Base-by-base conservation (phyloP, 2,113 vertebrate species). In the Callocephalon fimbriatum region DNA sequence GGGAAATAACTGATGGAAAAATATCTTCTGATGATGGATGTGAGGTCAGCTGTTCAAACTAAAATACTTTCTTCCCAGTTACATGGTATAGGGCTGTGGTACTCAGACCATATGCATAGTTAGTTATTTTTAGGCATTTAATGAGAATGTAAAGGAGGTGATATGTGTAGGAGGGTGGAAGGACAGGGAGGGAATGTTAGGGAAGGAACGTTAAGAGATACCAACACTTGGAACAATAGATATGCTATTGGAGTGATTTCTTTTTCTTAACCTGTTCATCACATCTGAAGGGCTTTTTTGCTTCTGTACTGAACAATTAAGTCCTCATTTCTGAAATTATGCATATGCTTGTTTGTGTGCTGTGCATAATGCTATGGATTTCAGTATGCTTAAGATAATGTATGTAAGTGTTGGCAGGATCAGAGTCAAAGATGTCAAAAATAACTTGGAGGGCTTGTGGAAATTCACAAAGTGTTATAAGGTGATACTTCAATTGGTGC, bases 51-150 rank as follows among this genome's bases (percentile, higher is more conserved):
- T 86, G 45, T 92, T 88, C 65, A 93, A 88, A 93, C 93, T 79
- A 79, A 96, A 95, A 93, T 92, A 94, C 74, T 80, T 86, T 84
- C 76, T 95, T 35, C 38, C 31, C 26, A 25, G 88, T 67, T 90
- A 90, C 27, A 93, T 80, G 65, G 37, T 97, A 90, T 85, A 90
- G 96, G 95, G 88, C 96, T 96, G 93, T 94, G 90, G 96, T 95
- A 78, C 96, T 96, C 93, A 93, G 93, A 96, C 96, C 96, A 97
- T 96, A 97, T 96, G 96, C 59, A 74, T 83, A 95, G 78, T 76
- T 93, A 81, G 95, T 80, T 97, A 96, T 97, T 96, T 97, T 93
- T 97, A 97, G 92, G 50, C 93, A 47, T 90, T 94, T 96, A 93
- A 91, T 35, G 90, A 95, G 95, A 96, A 96, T 76, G 85, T 97